Base-by-base conservation (phyloP, 1,140 invertebrate species). In the Drosophila simulans region DNA sequence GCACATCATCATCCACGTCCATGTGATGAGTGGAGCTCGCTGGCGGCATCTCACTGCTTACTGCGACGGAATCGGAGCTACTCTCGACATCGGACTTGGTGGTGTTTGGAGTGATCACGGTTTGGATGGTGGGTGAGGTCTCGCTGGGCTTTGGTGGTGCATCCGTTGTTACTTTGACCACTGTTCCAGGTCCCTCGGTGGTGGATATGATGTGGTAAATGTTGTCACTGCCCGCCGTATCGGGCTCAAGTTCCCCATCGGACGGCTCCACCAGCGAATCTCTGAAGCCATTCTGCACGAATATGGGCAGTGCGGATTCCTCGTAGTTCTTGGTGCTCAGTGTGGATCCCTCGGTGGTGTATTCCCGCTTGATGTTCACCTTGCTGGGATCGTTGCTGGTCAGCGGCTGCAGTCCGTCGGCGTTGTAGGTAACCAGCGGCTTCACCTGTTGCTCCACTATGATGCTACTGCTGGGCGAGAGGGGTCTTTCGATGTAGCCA, bases 151-250 rank as follows among this genome's bases (percentile, higher is more conserved):
- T 37, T 5, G n/a, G 17, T 13, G 34, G 56, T 7, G 11, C 37
- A 37, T 39, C 63, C 2, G 45, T 64, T 46, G 51, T 69, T 5
- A 53, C 39, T 54, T 43, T 70, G 22, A 40, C 51, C 5, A 66
- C 35, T 8, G 45, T 8, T 8, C 60, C 60, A 1, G 90, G 90
- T 42, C 90, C 90, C 25, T 85, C 83, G 12, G 90, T 91, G 13
- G 90, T 91, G n/a, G 89, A 78, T 31, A 91, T 91, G 2, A 91
- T 91, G 43, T 86, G 90, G 53, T 91, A 91, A 22, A 91, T 89
- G 42, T 89, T 90, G 39, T 91, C 83, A 37, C 90, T 91, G 27
- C 86, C 90, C 0, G 90, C 83, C 0, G 90, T 91, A 1, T 91
- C 90, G 0, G 90, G 86, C 5, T 91, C 90, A n/a, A 80, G 35